phyloP scores from a whole-genome alignment of 2,888 invertebrate genomes.

The Heliconius ismenius region DNA sequence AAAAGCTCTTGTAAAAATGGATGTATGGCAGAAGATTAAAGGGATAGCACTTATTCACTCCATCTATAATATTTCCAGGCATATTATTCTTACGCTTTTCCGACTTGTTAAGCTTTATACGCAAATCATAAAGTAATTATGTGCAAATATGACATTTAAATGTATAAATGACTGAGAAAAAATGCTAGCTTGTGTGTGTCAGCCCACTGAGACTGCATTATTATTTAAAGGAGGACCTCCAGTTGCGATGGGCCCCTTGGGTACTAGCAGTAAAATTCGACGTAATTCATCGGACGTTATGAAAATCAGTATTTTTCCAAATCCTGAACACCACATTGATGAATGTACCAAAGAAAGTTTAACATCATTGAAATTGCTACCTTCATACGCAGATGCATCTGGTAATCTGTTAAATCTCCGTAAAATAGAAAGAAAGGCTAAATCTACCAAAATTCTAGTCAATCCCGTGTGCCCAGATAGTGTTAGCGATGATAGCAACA shows the following conservation, averaged over 20 bases:
- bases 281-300: slow-evolving; percentile 62
- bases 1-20: slow-evolving; percentile 26
- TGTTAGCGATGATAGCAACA: slow-evolving; percentile 72
- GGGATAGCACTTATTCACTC: slow-evolving; percentile 1
- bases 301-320: slow-evolving; percentile 66
- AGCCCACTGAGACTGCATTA: slow-evolving; percentile 82
- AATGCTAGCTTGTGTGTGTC: slow-evolving; percentile 87
- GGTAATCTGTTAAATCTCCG: slow-evolving; percentile 71
- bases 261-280: slow-evolving; percentile 71
- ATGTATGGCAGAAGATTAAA: slow-evolving; percentile 28
- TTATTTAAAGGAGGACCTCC: slow-evolving; percentile 79
- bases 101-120: slow-evolving; percentile 40
- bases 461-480: slow-evolving; percentile 76
- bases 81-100: slow-evolving; percentile 42
- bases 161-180: slow-evolving; percentile 61
- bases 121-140: slow-evolving; percentile 54
- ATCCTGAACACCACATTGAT: slow-evolving; percentile 59
- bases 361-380: slow-evolving; percentile 63
- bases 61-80: slow-evolving; percentile 52
- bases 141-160: slow-evolving; percentile 64
- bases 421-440: slow-evolving; percentile 74
- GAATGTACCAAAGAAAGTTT: slow-evolving; percentile 65
- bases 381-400: slow-evolving; percentile 62
- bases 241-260: slow-evolving; percentile 80
- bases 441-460: slow-evolving; percentile 77